Evolutionary conservation across 2,113 vertebrate genomes (phyloP), one percentile per base, ranked within the genome.

Genomic region (Daboia siamensis): DNA sequence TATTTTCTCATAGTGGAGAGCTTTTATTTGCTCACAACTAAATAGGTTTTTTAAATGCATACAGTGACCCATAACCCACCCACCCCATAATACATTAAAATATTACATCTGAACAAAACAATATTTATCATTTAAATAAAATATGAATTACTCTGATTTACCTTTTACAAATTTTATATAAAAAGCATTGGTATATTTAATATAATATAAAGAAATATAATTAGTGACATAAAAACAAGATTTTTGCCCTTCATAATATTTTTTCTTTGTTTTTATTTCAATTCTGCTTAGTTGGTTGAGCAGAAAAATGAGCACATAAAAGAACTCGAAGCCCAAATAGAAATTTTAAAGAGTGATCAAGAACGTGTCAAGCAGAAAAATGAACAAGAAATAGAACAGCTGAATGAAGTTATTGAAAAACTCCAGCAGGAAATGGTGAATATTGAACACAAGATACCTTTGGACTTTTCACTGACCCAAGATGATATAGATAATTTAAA

Each of bases 341-440:
- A 99, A 96, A 98, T 96, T 95, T 97, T 99, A 94, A 97, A 96
- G 89, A 98, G 98, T 39, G 99, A 99, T 93, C 99, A 98, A 94
- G 98, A 99, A 88, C 95, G 96, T 57, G 23, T 99, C 88, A 99
- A 98, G 95, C 98, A 96, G 95, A 98, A 98, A 52, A 98, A 96
- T 0, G 95, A 99, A 91, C 98, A 99, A 69, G 99, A 99, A 96
- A 92, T 98, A 0, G 98, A 99, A 39, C 98, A 99, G 90, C 95
- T 99, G 86, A 98, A 98, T 95, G 98, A 98, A 52, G 98, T 99
- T 33, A 99, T 99, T 90, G 99, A 99, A 61, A 99, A 98, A 93
- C 98, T 99, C 90, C 99, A 99, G 94, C 98, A 99, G 94, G 99
- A 99, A 90, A 97, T 99, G 90, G 94, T 97, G 90, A 97, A 97